Percentiles rank a stretch among this genome's conserved stretches.
Evolutionary conservation across 2,888 invertebrate species (phyloP).

Genomic region (Agriopis marginaria): DNA sequence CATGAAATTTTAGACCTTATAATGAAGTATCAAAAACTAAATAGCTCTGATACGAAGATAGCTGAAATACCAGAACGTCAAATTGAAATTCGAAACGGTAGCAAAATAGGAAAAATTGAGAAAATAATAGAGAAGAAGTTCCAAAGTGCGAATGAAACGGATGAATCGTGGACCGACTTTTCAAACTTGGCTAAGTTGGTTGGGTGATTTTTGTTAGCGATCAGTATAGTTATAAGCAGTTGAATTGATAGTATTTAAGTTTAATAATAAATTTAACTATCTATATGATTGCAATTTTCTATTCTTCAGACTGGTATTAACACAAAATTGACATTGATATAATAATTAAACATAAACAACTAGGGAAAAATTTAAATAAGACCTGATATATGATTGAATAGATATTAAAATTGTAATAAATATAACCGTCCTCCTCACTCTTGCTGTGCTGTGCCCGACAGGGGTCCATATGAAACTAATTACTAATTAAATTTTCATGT

Average conservation of each 20-base stretch:
- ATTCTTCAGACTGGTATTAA: neutral
- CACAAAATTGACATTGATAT: too few relatives aligned
- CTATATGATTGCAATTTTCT: neutral
- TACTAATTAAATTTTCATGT: too few relatives aligned
- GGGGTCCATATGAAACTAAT: too few relatives aligned
- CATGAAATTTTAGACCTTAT: constrained; percentile 77
- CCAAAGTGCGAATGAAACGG: constrained; percentile 63
- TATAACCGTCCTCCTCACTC: too few relatives aligned
- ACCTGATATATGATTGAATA: too few relatives aligned
- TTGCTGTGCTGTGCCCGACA: too few relatives aligned
- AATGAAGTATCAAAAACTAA: constrained; percentile 63
- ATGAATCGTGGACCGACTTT: constrained; percentile 78
- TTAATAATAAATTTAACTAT: neutral
- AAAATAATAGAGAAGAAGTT: constrained; percentile 56
- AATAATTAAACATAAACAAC: too few relatives aligned
- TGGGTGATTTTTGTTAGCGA: constrained; percentile 48
- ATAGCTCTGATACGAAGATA: constrained; percentile 48
- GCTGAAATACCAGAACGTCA: constrained; percentile 33
- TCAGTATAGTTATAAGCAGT: neutral
- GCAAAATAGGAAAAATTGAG: constrained; percentile 54
- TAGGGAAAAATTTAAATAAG: too few relatives aligned
- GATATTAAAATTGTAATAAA: too few relatives aligned
- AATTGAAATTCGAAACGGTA: neutral
- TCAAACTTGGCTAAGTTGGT: constrained; percentile 76
- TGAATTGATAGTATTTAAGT: neutral